These are phyloP conservation scores for Phengaris arion DNA, from an alignment of 2,888 invertebrate species.

Conservation along the genomic window DNA sequence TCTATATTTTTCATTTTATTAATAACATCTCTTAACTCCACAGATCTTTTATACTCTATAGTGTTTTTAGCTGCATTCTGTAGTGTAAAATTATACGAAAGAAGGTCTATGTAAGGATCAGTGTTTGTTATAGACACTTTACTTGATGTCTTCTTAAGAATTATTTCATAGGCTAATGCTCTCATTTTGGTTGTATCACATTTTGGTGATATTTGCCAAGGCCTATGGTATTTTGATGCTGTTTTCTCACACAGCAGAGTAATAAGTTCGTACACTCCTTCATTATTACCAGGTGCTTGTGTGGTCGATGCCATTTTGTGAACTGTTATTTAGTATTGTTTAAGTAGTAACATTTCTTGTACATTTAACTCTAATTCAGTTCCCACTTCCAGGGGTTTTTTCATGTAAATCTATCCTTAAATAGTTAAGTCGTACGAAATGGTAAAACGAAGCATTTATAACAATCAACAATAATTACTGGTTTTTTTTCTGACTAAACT, in stretches of 20 bases:
- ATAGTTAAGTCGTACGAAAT: neutral
- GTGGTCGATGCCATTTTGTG: neutral
- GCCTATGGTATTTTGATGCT: constrained; percentile 54
- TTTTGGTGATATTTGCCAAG: constrained; percentile 56
- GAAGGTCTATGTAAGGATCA: constrained; percentile 61
- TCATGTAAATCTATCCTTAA: neutral
- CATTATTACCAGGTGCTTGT: constrained; percentile 39
- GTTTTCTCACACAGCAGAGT: constrained; percentile 63
- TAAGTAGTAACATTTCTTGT: neutral
- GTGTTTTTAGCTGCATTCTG: constrained; percentile 63
- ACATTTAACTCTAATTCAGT: neutral
- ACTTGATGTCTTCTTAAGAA: constrained; percentile 59
- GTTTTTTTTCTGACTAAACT: neutral
- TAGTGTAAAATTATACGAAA: constrained; percentile 59
- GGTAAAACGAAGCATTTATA: neutral
- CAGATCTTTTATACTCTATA: constrained; percentile 58
- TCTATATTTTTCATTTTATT: constrained; percentile 51
- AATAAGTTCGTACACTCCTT: constrained; percentile 64
- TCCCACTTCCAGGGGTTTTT: neutral
- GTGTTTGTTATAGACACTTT: constrained; percentile 47
- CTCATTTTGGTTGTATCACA: constrained; percentile 59
- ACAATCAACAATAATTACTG: neutral
- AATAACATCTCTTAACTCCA: constrained; percentile 60
- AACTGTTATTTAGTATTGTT: neutral
- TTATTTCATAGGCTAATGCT: constrained; percentile 64